Base-by-base conservation (phyloP, 2,113 vertebrate species). In the Thamnaconus septentrionalis region DNA sequence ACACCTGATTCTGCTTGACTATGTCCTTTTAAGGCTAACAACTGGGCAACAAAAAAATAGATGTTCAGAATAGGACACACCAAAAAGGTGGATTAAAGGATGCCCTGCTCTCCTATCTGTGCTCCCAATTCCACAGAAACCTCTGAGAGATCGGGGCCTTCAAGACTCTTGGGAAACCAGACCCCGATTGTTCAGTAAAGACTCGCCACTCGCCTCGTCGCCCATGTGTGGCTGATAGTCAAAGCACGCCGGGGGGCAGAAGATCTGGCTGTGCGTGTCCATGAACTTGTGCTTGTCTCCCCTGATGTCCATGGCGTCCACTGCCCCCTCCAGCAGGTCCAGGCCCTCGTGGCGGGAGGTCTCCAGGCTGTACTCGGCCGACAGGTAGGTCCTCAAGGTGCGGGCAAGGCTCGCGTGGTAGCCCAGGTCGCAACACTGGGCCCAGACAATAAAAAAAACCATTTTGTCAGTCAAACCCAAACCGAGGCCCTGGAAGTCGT, bases 191-290 rank as follows among this genome's bases (percentile, higher is more conserved):
- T 31, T 31, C 2, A 31, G 18, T 31, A 31, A 31, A 31, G 18
- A 31, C 18, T 31, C 18, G 11, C 18, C 58, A 43, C 81, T 86
- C 85, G 97, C 97, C 95, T 99, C 97, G 0, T 99, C 97, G 40
- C 95, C 97, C 95, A 99, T 98, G 85, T 99, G 97, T 0, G 95
- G 96, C 89, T 98, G 95, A 89, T 95, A 99, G 90, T 98, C 97
- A 0, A 99, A 99, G 82, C 94, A 95, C n/a, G 97, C 91, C 0
- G 96, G 97, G 0, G 96, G 97, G 80, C 97, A 99, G 91, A 99
- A 99, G 74, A 96, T 94, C 82, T 98, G 95, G 79, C 95, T 94
- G 87, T 95, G 96, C 88, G 93, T 94, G 86, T 99, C 97, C 97
- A 99, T 99, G 73, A 96, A 86, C 3, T 93, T 96, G 80, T 97